Base-by-base conservation (phyloP, 2,888 invertebrate genomes). In the Microctonus brassicae region DNA sequence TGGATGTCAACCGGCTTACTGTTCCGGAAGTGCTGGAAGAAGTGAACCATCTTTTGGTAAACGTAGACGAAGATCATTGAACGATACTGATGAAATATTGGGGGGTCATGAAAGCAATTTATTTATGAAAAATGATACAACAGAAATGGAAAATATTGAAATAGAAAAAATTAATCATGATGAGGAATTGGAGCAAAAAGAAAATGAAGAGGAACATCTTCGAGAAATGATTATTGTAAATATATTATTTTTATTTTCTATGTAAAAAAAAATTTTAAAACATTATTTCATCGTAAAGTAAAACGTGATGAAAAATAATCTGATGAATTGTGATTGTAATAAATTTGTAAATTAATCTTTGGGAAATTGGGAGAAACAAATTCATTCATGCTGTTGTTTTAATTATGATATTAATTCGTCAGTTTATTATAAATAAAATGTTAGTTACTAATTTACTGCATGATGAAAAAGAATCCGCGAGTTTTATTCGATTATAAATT, bases 1-100 rank as follows among this genome's bases (percentile, higher is more conserved):
- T 63, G 95, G 96, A 7, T 97, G 97, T 82, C 95, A 96, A 84
- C 96, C 97, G 58, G 96, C 96, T 10, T 95, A 95, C 81, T 96
- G 96, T 83, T 93, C 93, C 29, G 86, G 86, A n/a, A 92, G 93
- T 33, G 91, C 93, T 3, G 95, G 96, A 36, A 90, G 96, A 71
- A 92, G 92, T 73, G 95, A 95, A 80, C 94, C 94, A 0, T 96
- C 95, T 0, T 95, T 94, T 81, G 96, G 95, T 0, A 90, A 93
- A 75, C 91, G 92, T 68, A 90, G 92, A 79, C 90, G 92, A 78
- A 89, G 93, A 78, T 91, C 90, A 62, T 88, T 90, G 0, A 90
- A 90, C 74, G 87, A 81, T 36, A 85, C 87, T 2, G 84, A 86
- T 29, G 81, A 80, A 10, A 6, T 22, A 63, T 58, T 68, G 36